Evolutionary conservation across 2,888 invertebrate species (phyloP).

Genomic region (Drosophila anceps): DNA sequence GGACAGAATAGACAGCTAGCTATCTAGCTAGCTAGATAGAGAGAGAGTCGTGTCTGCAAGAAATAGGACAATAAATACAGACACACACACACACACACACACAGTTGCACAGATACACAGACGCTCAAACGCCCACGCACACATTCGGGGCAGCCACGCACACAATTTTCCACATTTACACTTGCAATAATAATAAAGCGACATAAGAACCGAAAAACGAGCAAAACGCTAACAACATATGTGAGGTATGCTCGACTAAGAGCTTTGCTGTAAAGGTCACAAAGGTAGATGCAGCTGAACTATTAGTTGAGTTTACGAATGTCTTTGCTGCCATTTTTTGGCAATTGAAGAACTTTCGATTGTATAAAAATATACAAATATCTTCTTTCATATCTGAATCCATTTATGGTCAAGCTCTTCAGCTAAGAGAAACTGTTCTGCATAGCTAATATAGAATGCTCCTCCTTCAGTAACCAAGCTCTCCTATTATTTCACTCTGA

Average conservation of each 20-base stretch:
- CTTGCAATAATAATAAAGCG: slow-evolving; percentile 79
- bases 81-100: slow-evolving; percentile 41
- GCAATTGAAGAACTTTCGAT: too few species aligned
- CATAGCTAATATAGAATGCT: too few species aligned
- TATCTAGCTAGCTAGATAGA: slow-evolving; percentile 3
- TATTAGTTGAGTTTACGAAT: background rate
- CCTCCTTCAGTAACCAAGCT: background rate
- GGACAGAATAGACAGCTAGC: slow-evolving; percentile 12
- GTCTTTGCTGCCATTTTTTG: too few species aligned
- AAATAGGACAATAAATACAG: slow-evolving; percentile 66
- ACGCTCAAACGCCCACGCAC: slow-evolving; percentile 21
- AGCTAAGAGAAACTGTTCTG: background rate
- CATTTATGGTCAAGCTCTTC: background rate
- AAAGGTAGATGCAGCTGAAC: background rate
- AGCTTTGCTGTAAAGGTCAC: background rate
- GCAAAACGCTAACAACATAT: slow-evolving; percentile 1
- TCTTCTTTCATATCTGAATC: too few species aligned
- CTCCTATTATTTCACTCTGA: rapidly evolving
- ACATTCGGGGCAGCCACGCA: slow-evolving; percentile 33
- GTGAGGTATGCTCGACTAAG: slow-evolving; percentile 4
- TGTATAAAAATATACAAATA: too few species aligned
- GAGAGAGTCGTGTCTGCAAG: slow-evolving; percentile 33
- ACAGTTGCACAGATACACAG: slow-evolving; percentile 1
- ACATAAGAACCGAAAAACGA: slow-evolving; percentile 50
- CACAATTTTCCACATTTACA: slow-evolving; percentile 73